Evolutionary conservation across 1,140 invertebrate genomes (phyloP), one percentile per base, ranked within the genome.

Genomic region (Amyelois transitella): DNA sequence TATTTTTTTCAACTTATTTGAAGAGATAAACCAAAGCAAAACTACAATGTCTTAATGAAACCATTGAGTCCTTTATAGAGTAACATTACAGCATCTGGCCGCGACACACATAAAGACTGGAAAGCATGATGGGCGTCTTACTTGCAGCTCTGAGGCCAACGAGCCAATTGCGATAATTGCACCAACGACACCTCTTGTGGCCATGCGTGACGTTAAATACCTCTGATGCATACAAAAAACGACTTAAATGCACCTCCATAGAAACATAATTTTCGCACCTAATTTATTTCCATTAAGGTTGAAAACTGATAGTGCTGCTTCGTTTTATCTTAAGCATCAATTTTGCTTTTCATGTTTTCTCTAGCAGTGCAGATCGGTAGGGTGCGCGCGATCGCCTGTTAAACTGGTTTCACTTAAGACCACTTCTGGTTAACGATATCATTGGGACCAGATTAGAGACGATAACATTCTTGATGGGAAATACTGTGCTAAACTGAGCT

Each of bases 111-210:
- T 52, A 60, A 48, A 60, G 58, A 59, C 53, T 44, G 49, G 43
- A 54, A 45, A 55, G 53, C 48, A 62, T 69, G 70, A 82, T 81
- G 84, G 81, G 81, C 81, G 81, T 81, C 77, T 77, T 75, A 21
- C 45, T 48, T 73, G 32, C 6, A 68, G 67, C 67, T 77, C 64
- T 67, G 72, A 77, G 75, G 73, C 75, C 76, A 78, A 75, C 77
- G 73, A 81, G 79, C 84, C 84, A 87, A 84, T 87, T 86, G 81
- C 76, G 68, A 77, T 86, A 87, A 87, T 87, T 87, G 80, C 72
- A 64, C 55, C 68, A 72, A 71, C 74, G 79, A 86, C 82, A 85
- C 81, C 69, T 75, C 65, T 76, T 66, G 62, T 69, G 65, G 7
- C 32, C 32, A 73, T 77, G 72, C 72, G 69, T 77, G 69, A 75